Evolutionary conservation across 1,140 invertebrate genomes (phyloP).

Genomic region (Apocrypta bakeri): DNA sequence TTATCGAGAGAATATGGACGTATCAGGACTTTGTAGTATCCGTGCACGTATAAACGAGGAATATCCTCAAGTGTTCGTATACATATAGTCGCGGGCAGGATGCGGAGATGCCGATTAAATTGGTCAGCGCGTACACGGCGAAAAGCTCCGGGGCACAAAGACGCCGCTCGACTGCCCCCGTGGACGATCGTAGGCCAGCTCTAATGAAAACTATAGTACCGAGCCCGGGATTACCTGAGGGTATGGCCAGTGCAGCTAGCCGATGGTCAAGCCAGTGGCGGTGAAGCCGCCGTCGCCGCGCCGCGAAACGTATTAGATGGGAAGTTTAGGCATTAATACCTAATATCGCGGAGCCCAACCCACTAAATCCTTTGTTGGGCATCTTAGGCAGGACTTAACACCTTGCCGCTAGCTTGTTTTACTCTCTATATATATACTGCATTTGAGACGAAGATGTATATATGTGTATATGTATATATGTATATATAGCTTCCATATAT

Average conservation of each 20-base stretch:
- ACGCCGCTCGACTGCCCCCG: background rate
- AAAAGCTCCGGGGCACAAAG: constrained; percentile 34
- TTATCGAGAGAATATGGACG: too few relatives aligned
- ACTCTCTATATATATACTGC: background rate
- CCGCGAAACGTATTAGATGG: constrained; percentile 42
- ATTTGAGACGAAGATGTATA: background rate
- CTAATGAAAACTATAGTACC: constrained; percentile 48
- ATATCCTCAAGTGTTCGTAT: too few relatives aligned
- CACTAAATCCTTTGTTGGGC: constrained; percentile 51
- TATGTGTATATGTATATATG: background rate
- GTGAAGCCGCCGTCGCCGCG: background rate
- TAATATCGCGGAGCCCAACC: constrained; percentile 41
- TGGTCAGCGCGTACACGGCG: constrained; percentile 18
- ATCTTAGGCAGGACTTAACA: constrained; percentile 48
- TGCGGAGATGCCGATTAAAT: constrained; percentile 30
- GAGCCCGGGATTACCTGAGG: constrained; percentile 12
- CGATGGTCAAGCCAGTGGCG: constrained; percentile 21
- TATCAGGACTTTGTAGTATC: background rate
- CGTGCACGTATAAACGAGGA: too few relatives aligned
- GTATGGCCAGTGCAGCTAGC: background rate
- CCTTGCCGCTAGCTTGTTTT: constrained; percentile 12
- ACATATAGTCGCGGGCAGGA: background rate
- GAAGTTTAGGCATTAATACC: constrained; percentile 52
- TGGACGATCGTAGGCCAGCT: constrained; percentile 8
- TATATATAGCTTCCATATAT: too few relatives aligned